Evolutionary conservation across 2,888 invertebrate species (phyloP), one percentile per base, ranked within the genome.

Genomic region (Heterodera filipjevi): DNA sequence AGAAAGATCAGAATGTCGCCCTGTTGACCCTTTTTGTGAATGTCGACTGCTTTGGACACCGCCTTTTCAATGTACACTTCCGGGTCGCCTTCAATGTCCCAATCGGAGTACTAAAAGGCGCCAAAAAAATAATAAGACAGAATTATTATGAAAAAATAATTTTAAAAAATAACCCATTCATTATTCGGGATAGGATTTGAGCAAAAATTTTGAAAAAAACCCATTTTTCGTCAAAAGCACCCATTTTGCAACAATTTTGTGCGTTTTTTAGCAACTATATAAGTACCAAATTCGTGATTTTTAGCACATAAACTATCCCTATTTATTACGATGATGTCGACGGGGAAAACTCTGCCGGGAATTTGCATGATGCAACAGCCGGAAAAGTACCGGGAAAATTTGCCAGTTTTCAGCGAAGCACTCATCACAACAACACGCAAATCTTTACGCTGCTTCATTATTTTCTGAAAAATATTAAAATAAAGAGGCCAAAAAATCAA

Each of bases 351-450:
- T 86, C 96, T 92, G 33, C 96, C 99, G 0, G 99, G 99, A 0
- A 99, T 96, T 87, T 95, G 96, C 95, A 99, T 96, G 59, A 99
- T 90, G 0, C 99, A 99, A 0, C 98, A 98, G 90, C 96, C 95
- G 87, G 96, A 98, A 90, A 99, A 99, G 90, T 99, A 99, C 90
- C 94, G 94, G 91, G 97, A 89, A 90, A 99, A 99, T 90, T 99
- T 99, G 10, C 98, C 99, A 72, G 99, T 98, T 90, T 99, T 99
- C 46, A 99, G 91, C 0, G 99, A 99, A 0, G 99, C 99, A 81
- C 96, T 96, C 99, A 99, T 99, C 87, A 99, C 95, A 81, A 99
- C 95, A 78, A 99, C 92, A 90, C 99, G 99, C 79, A 99, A 92
- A 90, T 99, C 98, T 0, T 92, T 91, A 33, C 99, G 92, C 86